These are phyloP conservation scores for Tor tambroides DNA, from an alignment of 2,113 vertebrate species.

Conservation along the genomic window DNA sequence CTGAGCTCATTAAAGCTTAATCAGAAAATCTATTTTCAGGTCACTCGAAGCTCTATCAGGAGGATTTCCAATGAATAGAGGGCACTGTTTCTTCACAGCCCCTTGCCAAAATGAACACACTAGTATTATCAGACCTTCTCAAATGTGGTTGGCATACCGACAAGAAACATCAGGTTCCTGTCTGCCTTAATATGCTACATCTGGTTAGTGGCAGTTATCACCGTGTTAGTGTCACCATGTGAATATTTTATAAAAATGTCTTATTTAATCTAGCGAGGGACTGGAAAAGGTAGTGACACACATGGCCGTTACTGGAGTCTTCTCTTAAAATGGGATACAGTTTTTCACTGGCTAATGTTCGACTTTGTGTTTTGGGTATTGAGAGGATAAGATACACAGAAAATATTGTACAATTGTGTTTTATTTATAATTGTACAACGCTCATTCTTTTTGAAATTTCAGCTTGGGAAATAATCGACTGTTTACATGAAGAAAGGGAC, in stretches of 20 bases:
- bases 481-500: not conserved
- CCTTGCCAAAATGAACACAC: slow-evolving; percentile 33
- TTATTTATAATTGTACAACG: not conserved
- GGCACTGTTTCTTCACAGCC: slow-evolving; percentile 60
- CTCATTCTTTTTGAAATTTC: not conserved
- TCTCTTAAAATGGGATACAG: not conserved
- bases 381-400: not conserved
- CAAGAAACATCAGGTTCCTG: not conserved
- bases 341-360: too few relatives aligned
- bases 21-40: slow-evolving; percentile 83
- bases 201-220: not conserved
- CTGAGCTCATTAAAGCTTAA: slow-evolving; percentile 82
- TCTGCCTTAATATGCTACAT: not conserved
- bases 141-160: slow-evolving; percentile 38
- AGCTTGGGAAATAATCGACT: not conserved
- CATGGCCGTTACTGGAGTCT: not conserved
- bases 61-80: slow-evolving; percentile 72
- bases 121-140: slow-evolving; percentile 29
- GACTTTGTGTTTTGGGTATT: not conserved
- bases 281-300: not conserved
- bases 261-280: not conserved
- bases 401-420: not conserved
- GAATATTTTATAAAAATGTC: not conserved
- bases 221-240: slow-evolving; percentile 3
- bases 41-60: slow-evolving; percentile 75